Evolutionary conservation across 2,797 vertebrate species (phyloP).

Genomic region (Brotula barbata): DNA sequence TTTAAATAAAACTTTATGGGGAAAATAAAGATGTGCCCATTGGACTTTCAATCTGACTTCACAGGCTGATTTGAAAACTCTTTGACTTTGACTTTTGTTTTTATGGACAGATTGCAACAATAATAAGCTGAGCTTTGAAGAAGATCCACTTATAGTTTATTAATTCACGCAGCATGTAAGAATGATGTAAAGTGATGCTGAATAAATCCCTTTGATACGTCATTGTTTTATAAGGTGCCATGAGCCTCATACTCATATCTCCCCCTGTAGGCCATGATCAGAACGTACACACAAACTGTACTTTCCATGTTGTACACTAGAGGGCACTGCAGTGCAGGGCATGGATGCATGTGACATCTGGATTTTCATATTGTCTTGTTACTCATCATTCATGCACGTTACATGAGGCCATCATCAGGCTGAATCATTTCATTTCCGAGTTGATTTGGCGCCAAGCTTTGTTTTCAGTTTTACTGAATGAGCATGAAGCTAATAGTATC

Average conservation of each 20-base stretch:
- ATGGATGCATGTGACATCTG: not conserved
- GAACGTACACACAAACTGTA: not conserved
- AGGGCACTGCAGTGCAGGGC: slow-evolving; percentile 34
- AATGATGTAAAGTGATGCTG: not conserved
- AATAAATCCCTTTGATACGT: slow-evolving; percentile 11
- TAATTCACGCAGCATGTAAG: too few species aligned
- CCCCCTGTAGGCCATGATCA: slow-evolving; percentile 65
- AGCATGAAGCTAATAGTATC: not conserved
- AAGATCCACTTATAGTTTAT: too few species aligned
- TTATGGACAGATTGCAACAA: too few species aligned
- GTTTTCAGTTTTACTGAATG: slow-evolving; percentile 1
- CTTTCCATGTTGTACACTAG: slow-evolving; percentile 29
- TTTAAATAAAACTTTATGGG: too few species aligned
- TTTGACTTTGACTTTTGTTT: too few species aligned
- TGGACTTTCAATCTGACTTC: too few species aligned
- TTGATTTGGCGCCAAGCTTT: not conserved
- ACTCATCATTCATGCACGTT: not conserved
- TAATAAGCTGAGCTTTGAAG: too few species aligned
- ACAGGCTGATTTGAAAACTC: too few species aligned
- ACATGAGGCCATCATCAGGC: not conserved
- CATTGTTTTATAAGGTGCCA: slow-evolving; percentile 1
- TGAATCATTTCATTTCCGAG: not conserved
- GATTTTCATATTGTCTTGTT: not conserved
- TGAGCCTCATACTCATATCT: slow-evolving; percentile 48
- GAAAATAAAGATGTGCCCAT: too few species aligned